These are phyloP conservation scores for Myiozetetes cayanensis DNA, from an alignment of 2,113 vertebrate species.

Conservation along the genomic window DNA sequence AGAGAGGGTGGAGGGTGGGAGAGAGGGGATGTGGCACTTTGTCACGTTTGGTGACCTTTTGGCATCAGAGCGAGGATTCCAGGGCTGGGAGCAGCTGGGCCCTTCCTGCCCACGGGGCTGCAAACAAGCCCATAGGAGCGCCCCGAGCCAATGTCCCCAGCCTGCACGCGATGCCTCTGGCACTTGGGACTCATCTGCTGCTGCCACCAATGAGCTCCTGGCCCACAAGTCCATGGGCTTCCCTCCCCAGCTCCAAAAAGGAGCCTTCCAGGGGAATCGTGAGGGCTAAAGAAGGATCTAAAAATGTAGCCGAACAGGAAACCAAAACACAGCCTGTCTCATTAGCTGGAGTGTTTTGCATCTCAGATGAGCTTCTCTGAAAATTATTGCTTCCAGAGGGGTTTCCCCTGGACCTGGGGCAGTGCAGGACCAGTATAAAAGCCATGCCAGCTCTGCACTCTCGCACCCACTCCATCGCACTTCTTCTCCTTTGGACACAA, in stretches of 20 bases:
- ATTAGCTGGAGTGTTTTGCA: neutral
- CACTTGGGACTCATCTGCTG: neutral
- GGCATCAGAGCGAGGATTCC: neutral
- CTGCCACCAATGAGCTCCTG: neutral
- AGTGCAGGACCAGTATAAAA: neutral
- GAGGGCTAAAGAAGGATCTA: neutral
- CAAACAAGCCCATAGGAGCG: neutral
- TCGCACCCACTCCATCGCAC: neutral
- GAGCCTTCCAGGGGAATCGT: neutral
- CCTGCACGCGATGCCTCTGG: neutral
- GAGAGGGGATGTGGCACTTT: neutral
- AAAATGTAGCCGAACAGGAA: neutral
- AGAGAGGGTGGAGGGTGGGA: neutral
- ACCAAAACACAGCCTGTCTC: neutral
- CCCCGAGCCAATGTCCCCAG: neutral
- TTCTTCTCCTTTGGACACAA: neutral
- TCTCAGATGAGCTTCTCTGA: neutral
- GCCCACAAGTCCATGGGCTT: neutral
- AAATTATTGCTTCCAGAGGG: neutral
- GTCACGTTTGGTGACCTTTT: fast-evolving
- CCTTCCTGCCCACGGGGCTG: neutral
- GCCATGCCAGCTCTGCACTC: neutral
- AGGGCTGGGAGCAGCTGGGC: neutral
- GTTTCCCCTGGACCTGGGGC: neutral
- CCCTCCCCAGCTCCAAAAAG: neutral